Base-by-base conservation (phyloP, 53 echinoderm and acorn worm species). In the Zoroaster sp. region DNA sequence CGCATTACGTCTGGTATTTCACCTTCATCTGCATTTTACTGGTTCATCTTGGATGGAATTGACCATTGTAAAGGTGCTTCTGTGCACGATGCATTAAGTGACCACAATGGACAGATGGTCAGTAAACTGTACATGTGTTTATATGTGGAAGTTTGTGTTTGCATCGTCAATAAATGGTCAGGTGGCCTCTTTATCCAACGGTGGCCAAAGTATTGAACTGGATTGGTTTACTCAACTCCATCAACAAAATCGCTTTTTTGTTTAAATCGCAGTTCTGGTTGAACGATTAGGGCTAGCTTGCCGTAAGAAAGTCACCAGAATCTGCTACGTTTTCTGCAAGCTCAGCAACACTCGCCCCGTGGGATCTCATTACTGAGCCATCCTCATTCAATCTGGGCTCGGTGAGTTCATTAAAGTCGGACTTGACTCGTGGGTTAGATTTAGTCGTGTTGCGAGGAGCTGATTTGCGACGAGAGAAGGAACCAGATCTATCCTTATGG, bases 371-470 rank as follows among this genome's bases (percentile, higher is more conserved):
- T 31, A 66, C 39, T 25, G 70, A 35, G 40, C 59, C 90, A 13
- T 81, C 88, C 0, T 79, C 40, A 36, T 69, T 69, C 0, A 20
- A 39, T 13, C 40, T 43, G 13, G 69, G 70, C 49, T 85, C 85
- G 47, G 70, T 41, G 45, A 85, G 43, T 35, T 71, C 85, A 36
- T 71, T 85, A 70, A 85, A 85, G 71, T 36, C 66, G 0, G 82
- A 67, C 10, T 68, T 43, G 43, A 46, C 36, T 15, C 82, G 68
- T 28, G 30, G 13, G 63, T 28, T 59, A 0, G 68, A 31, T 15
- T 66, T 68, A 17, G 67, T 41, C n/a, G 20, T 66, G 17, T 30
- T 38, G 28, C 82, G 82, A 18, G 82, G 41, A 35, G 68, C 68
- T 1, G 82, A 40, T 67, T 66, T 82, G 3, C 85, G 70, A 36